A percentile compares a stretch with the other conserved stretches of the same genome.
These are phyloP conservation scores for Odontesthes bonariensis DNA, from an alignment of 2,113 vertebrate genomes.

Conservation along the genomic window DNA sequence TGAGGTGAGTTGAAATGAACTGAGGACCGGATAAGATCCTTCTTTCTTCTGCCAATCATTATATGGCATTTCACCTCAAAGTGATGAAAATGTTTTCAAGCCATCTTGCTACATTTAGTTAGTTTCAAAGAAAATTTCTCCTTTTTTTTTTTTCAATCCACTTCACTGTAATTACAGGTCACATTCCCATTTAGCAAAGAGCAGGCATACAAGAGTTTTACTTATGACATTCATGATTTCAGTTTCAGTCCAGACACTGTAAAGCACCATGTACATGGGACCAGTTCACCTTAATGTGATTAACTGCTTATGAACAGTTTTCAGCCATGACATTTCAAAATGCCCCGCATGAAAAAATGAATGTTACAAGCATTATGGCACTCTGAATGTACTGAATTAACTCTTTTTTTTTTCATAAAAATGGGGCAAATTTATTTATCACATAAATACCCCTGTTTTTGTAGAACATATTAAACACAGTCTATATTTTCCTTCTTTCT, in stretches of 20 bases:
- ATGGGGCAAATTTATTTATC: not conserved
- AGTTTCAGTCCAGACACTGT: not conserved
- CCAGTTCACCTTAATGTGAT: not conserved
- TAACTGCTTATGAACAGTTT: not conserved
- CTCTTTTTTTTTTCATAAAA: too few relatives aligned
- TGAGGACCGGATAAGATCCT: too few relatives aligned
- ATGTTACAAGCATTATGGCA: not conserved
- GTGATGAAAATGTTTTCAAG: conserved; percentile 1
- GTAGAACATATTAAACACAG: not conserved
- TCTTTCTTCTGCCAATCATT: conserved; percentile 3
- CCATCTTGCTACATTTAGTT: not conserved
- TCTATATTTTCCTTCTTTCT: not conserved
- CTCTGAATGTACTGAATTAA: too few relatives aligned
- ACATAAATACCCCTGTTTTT: conserved; percentile 3
- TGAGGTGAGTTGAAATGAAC: not conserved
- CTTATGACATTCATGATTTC: conserved; percentile 5
- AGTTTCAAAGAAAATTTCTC: not conserved
- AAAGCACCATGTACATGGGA: not conserved
- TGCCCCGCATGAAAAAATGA: conserved; percentile 3
- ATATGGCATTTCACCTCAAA: conserved; percentile 2
- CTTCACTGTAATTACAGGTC: not conserved
- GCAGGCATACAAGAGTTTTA: not conserved
- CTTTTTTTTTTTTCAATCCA: not conserved
- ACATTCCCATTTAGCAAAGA: conserved; percentile 5
- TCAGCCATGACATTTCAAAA: not conserved